Conservation (phyloP, 2,888 invertebrate genomes). For the Gymnosoma rotundatum region DNA sequence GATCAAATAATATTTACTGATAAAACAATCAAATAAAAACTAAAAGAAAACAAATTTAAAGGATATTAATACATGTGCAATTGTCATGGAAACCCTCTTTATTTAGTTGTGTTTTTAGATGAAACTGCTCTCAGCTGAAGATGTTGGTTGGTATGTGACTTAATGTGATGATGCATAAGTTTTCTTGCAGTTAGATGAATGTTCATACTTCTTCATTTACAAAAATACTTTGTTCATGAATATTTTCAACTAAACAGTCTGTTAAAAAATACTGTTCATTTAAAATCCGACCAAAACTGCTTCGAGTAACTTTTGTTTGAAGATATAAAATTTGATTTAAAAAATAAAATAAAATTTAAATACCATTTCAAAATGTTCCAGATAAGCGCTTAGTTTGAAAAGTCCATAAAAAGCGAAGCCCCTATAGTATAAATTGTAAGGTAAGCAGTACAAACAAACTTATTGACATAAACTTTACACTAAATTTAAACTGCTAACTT, state of each 20-base stretch:
- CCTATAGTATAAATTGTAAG: no score
- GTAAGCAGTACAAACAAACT: no score
- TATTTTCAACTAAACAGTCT: constrained; percentile 7
- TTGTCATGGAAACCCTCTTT: constrained; percentile 49
- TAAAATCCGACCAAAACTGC: no score
- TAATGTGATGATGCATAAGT: constrained; percentile 41
- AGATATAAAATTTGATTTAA: no score
- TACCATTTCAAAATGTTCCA: no score
- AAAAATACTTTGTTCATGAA: background rate
- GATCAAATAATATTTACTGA: constrained; percentile 61
- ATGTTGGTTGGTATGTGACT: constrained; percentile 5
- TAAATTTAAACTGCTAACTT: no score
- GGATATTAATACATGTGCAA: constrained; percentile 24
- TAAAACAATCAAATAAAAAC: constrained; percentile 48
- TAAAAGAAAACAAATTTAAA: constrained; percentile 46
- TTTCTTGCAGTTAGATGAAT: background rate
- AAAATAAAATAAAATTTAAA: no score
- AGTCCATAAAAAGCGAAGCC: no score
- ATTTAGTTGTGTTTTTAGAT: background rate
- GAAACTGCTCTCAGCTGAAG: constrained; percentile 8
- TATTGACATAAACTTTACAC: no score
- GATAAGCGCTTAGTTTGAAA: no score
- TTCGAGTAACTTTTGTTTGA: no score
- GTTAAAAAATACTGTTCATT: background rate
- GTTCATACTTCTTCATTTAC: background rate